A percentile compares a stretch with the other conserved stretches of the same genome.
phyloP scores from a whole-genome alignment of 2,113 vertebrate species.

The Pristiophorus japonicus region DNA sequence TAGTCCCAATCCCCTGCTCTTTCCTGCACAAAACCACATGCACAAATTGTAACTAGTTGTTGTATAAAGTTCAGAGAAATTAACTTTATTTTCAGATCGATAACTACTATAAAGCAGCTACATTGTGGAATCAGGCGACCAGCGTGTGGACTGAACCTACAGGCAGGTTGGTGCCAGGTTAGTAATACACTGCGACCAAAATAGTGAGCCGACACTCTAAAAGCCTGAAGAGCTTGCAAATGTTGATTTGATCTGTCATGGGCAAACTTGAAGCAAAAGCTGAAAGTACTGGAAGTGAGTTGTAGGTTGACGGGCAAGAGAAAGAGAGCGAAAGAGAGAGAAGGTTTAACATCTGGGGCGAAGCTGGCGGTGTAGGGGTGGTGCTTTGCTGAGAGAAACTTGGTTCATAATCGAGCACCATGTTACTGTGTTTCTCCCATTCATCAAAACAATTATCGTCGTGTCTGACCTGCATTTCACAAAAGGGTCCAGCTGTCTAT shows the following conservation, averaged over 20 bases:
- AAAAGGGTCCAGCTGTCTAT: neutral
- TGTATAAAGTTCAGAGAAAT: no score
- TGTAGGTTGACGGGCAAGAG: neutral
- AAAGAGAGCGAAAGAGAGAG: neutral
- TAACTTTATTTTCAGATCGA: no score
- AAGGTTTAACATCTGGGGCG: no score
- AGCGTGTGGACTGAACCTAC: neutral
- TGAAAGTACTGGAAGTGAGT: neutral
- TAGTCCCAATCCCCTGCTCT: no score
- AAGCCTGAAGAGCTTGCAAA: neutral
- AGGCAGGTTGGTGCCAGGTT: neutral
- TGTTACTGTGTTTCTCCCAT: neutral
- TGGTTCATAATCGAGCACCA: neutral
- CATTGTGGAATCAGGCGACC: neutral
- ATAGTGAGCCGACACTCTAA: neutral
- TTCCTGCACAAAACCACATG: no score
- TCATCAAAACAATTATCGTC: neutral
- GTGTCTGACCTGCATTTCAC: neutral
- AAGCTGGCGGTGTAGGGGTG: no score
- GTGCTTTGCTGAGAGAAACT: neutral
- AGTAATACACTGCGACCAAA: neutral
- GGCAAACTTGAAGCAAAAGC: neutral
- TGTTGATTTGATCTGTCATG: neutral
- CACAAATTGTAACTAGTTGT: no score
- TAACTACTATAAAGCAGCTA: no score